Evolutionary conservation across 2,797 vertebrate species (phyloP), one percentile per base, ranked within the genome.

Genomic region (Sebastes cheni): DNA sequence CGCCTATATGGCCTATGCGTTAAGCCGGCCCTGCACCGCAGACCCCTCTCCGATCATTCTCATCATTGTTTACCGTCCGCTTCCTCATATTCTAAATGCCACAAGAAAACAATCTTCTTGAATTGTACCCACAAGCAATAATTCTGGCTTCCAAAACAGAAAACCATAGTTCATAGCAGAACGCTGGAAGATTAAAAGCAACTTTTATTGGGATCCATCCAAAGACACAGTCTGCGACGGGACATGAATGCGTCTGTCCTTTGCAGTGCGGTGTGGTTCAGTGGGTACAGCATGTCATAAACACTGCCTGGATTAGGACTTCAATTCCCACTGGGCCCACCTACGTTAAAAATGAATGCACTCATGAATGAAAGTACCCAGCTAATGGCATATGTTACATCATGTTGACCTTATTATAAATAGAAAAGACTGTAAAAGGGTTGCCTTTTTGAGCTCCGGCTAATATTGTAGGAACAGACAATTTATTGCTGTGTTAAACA

Each of bases 321-420:
- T 75, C 50, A 59, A 32, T 61, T 82, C 74, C 59, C 83, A 79
- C 72, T 10, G 82, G 71, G 70, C 30, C 59, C 67, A 83, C 72
- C 80, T 85, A 22, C 13, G 59, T 79, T 83, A 70, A 76, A 30
- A 78, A 82, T 78, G 25, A 74, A 75, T 39, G 81, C 79, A 71
- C 83, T 83, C 55, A 71, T 82, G 79, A 86, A 72, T 82, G 56
- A 86, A 81, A 80, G 61, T 9, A 75, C 67, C 76, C 52, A 23
- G 78, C 62, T 84, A 86, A 90, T 82, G 77, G 80, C 67, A 77
- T 50, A 72, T 42, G 60, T 80, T 84, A 71, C 64, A 80, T 91
- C 72, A 82, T 70, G 30, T 79, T 72, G 78, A 69, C 64, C 75
- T 71, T 61, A 69, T 72, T 86, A 55, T 77, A 68, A 88, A 89